Percentiles rank a stretch among this genome's conserved stretches.
These are phyloP conservation scores for Saccostrea cuccullata DNA, from an alignment of 1,140 invertebrate species.

Conservation along the genomic window DNA sequence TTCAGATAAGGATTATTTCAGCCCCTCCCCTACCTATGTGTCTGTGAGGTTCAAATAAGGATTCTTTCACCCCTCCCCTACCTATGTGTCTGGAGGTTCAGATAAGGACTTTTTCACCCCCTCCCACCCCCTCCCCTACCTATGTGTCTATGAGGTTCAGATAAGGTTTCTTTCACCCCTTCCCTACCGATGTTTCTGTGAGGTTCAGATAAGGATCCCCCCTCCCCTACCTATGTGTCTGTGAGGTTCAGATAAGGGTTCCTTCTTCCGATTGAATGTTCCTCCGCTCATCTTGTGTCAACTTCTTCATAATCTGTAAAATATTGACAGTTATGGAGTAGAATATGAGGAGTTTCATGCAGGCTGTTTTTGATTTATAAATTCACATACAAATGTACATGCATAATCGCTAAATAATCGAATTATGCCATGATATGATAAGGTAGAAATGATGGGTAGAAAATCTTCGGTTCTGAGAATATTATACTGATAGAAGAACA, in stretches of 20 bases:
- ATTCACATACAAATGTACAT: too few species aligned
- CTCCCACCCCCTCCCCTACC: too few species aligned
- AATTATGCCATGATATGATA: too few species aligned
- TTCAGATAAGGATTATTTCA: background rate
- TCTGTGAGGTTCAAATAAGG: background rate
- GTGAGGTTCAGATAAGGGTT: background rate
- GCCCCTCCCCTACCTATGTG: background rate
- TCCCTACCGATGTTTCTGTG: too few species aligned
- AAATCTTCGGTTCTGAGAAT: too few species aligned
- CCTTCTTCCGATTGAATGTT: background rate
- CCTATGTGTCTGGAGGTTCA: background rate
- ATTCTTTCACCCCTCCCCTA: background rate
- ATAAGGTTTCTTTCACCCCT: background rate
- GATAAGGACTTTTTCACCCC: background rate
- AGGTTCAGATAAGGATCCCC: too few species aligned
- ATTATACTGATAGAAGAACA: too few species aligned
- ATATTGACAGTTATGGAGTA: background rate
- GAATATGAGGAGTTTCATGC: too few species aligned
- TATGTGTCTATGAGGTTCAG: background rate
- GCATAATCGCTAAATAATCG: too few species aligned
- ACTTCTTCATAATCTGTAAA: constrained; percentile 16
- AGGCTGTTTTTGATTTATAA: too few species aligned
- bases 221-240: background rate
- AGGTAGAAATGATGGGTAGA: too few species aligned
- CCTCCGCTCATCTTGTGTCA: background rate